phyloP scores from a whole-genome alignment of 2,113 vertebrate genomes.

The Festucalex cinctus region DNA sequence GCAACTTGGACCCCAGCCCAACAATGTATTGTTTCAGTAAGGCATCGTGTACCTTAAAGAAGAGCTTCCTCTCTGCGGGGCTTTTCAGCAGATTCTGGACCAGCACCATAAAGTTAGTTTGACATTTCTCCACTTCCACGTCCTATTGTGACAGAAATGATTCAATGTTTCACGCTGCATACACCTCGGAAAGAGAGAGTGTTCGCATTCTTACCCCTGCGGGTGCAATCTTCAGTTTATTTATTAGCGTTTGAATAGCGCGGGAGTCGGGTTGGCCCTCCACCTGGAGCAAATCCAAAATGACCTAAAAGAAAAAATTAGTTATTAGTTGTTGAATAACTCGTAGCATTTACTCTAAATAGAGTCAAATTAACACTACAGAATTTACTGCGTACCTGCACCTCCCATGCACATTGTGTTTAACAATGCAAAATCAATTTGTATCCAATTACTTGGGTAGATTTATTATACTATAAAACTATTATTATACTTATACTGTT shows the following conservation, averaged over 20 bases:
- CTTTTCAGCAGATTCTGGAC: constrained; percentile 65
- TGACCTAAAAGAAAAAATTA: constrained; percentile 43
- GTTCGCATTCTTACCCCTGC: constrained; percentile 29
- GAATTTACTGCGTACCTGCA: no score
- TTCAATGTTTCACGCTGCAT: neutral
- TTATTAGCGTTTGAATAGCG: constrained; percentile 57
- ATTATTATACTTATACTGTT: no score
- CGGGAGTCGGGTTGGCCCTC: constrained; percentile 45
- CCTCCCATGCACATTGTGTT: no score
- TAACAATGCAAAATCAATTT: no score
- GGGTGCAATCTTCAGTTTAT: constrained; percentile 53
- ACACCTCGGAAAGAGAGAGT: no score
- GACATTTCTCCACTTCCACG: constrained; percentile 60
- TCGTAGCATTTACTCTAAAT: no score
- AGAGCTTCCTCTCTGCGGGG: constrained; percentile 50
- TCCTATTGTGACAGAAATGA: constrained; percentile 48
- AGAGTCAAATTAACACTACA: no score
- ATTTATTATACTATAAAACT: no score
- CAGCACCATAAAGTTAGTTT: constrained; percentile 69
- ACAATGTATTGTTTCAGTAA: neutral
- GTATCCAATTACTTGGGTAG: no score
- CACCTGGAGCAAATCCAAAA: constrained; percentile 62
- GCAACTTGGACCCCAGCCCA: neutral
- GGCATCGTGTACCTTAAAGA: constrained; percentile 53
- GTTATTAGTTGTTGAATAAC: no score